Conservation (phyloP, 2,888 invertebrate species). For the Drosophila stalkeri region DNA sequence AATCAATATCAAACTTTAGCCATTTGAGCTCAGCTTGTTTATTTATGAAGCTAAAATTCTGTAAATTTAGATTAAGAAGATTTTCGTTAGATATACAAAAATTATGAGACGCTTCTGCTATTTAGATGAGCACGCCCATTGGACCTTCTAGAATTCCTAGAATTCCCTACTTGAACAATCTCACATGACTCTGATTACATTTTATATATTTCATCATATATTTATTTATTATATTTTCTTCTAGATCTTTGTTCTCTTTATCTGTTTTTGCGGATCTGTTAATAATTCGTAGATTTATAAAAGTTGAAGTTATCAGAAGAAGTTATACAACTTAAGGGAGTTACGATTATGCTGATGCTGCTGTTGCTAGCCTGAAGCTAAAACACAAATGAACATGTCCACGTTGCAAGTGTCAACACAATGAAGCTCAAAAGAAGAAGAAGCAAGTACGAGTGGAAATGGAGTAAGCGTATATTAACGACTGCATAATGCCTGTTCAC, state of each 20-base stretch:
- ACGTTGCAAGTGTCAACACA: constrained; percentile 74
- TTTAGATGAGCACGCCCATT: too few relatives aligned
- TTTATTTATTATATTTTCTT: background rate
- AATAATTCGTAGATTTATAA: background rate
- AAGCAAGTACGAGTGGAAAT: background rate
- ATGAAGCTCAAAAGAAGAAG: constrained; percentile 16
- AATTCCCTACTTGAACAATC: background rate
- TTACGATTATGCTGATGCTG: background rate
- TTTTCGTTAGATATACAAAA: background rate
- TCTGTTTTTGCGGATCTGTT: background rate
- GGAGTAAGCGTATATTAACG: background rate
- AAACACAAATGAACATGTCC: constrained; percentile 71
- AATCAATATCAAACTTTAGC: background rate
- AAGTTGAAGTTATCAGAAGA: background rate
- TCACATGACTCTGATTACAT: background rate
- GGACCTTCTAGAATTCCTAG: too few relatives aligned
- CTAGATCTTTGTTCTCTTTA: background rate
- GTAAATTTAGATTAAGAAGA: background rate
- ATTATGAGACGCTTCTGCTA: background rate
- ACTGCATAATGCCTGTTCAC: background rate
- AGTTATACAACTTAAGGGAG: background rate
- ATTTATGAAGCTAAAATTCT: background rate
- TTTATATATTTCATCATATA: background rate
- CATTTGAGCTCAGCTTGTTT: background rate
- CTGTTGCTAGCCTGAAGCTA: background rate